phyloP scores from a whole-genome alignment of 2,113 vertebrate species.

The Corythornis cristatus region DNA sequence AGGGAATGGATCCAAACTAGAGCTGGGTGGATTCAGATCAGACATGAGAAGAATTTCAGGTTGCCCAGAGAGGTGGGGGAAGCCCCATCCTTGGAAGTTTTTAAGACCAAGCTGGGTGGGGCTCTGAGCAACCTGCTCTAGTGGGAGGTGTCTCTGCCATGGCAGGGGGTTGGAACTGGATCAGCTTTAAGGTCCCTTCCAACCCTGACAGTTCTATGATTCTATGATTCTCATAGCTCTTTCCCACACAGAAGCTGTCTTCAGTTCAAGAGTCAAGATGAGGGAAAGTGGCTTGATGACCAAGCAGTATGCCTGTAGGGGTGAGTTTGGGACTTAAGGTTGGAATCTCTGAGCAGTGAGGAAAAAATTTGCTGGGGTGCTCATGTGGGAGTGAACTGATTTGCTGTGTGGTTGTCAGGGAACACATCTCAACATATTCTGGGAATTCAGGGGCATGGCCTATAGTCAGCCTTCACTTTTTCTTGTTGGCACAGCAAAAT shows the following conservation, averaged over 20 bases:
- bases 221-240: background rate
- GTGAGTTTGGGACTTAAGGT: background rate
- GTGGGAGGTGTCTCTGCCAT: no score
- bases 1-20: no score
- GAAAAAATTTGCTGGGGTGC: background rate
- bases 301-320: background rate
- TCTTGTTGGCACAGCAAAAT: background rate
- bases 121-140: no score
- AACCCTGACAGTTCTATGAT: no score
- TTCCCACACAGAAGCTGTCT: background rate
- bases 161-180: no score
- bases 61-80: no score
- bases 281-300: background rate
- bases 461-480: background rate
- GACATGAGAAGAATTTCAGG: no score
- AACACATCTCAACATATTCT: background rate
- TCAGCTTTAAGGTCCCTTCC: no score
- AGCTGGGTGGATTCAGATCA: no score
- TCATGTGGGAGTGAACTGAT: background rate
- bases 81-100: no score
- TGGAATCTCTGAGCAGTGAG: background rate
- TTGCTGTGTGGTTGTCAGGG: background rate
- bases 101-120: no score
- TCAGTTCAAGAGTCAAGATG: background rate
- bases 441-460: background rate